These are phyloP conservation scores for Etheostoma nigrum DNA, from an alignment of 2,797 vertebrate species.

Conservation along the genomic window DNA sequence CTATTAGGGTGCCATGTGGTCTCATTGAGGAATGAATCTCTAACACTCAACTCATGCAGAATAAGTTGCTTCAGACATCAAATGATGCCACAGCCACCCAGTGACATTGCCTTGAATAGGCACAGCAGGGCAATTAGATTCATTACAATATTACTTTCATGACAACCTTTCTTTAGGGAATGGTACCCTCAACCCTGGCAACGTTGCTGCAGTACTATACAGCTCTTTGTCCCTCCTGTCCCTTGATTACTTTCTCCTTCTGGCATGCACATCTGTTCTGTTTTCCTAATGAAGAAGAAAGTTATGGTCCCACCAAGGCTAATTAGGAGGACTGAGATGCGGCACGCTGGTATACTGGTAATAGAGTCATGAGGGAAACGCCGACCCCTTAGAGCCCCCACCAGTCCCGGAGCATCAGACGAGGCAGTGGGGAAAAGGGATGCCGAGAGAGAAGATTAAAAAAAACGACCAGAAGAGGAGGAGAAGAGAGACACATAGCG, in stretches of 20 bases:
- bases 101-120: no score
- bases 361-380: constrained; percentile 46
- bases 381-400: constrained; percentile 30
- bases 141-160: background rate
- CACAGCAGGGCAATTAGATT: background rate
- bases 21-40: no score
- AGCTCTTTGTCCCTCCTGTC: constrained; percentile 7
- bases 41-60: no score
- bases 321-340: constrained; percentile 69
- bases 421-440: constrained; percentile 25
- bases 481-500: constrained; percentile 62
- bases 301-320: constrained; percentile 76
- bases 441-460: constrained; percentile 22
- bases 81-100: no score
- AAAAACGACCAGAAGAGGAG: constrained; percentile 35
- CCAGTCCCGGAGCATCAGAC: constrained; percentile 47
- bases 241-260: constrained; percentile 31
- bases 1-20: background rate
- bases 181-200: background rate
- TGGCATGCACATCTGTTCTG: constrained; percentile 61
- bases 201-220: background rate
- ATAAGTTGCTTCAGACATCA: no score
- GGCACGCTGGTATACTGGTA: constrained; percentile 33
- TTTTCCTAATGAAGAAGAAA: constrained; percentile 74
- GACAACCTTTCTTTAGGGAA: constrained; percentile 6